These are phyloP conservation scores for Siderastrea radians DNA, from an alignment of 92 coral and sea anemone genomes.

Conservation along the genomic window DNA sequence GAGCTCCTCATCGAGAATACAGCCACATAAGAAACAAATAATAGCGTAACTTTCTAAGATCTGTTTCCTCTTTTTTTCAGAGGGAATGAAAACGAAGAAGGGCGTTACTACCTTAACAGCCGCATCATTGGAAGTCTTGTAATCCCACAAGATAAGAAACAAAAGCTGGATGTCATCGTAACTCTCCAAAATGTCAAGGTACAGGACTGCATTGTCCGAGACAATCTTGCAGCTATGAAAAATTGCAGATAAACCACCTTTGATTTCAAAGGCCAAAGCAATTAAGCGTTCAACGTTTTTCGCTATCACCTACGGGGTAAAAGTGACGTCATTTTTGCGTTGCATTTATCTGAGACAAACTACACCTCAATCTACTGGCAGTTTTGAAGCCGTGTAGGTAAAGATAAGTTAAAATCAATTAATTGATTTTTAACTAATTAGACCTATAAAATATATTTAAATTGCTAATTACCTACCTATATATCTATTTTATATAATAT, in stretches of 20 bases:
- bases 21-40: background rate
- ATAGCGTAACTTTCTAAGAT: background rate
- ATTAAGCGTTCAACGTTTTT: background rate
- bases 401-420: too few species aligned
- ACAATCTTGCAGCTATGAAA: background rate
- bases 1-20: too few species aligned
- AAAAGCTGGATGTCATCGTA: constrained; percentile 33
- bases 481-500: too few species aligned
- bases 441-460: too few species aligned
- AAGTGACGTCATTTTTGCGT: too few species aligned
- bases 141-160: background rate
- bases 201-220: background rate
- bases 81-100: background rate
- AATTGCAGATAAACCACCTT: background rate
- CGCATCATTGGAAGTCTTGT: constrained; percentile 71
- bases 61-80: background rate
- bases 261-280: background rate
- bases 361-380: too few species aligned
- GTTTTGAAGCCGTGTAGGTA: too few species aligned
- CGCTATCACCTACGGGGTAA: too few species aligned
- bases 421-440: too few species aligned
- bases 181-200: constrained; percentile 60
- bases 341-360: too few species aligned
- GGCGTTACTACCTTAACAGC: constrained; percentile 49
- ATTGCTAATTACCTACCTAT: too few species aligned